Conservation (phyloP, 2,113 vertebrate genomes). For the Morphnarchus princeps region DNA sequence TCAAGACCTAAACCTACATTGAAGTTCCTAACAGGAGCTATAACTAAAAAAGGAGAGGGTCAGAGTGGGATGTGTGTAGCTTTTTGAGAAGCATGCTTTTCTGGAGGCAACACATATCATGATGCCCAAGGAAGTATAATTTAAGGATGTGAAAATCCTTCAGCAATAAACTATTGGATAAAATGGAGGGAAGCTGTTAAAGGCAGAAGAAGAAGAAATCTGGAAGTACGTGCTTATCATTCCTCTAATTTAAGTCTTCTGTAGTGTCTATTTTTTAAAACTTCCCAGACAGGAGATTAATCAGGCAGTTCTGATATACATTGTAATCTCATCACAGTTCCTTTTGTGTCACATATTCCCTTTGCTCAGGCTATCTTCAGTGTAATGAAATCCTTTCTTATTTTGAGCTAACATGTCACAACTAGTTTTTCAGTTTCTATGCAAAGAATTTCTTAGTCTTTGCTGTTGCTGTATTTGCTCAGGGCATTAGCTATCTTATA, state of each 20-base stretch:
- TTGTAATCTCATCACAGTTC: not conserved
- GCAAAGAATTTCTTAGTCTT: not conserved
- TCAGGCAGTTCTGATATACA: not conserved
- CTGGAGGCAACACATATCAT: not conserved
- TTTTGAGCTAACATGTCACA: not conserved
- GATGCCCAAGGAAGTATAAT: not conserved
- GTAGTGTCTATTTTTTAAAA: not conserved
- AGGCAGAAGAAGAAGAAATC: not conserved
- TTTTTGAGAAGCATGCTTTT: not conserved
- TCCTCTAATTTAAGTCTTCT: not conserved
- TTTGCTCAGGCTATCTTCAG: not conserved
- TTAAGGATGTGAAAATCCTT: not conserved
- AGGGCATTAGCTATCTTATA: not conserved
- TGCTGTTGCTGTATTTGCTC: not conserved
- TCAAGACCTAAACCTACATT: not conserved
- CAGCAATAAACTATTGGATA: not conserved
- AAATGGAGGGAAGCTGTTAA: not conserved
- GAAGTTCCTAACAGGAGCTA: not conserved
- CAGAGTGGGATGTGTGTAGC: not conserved
- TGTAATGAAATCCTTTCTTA: not conserved
- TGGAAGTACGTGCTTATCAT: not conserved
- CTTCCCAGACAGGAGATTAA: not conserved
- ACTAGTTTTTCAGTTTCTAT: not conserved
- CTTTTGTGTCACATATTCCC: not conserved
- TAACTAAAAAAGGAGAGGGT: not conserved